Conservation (phyloP, 2,113 vertebrate genomes). For the Scolopax mira region DNA sequence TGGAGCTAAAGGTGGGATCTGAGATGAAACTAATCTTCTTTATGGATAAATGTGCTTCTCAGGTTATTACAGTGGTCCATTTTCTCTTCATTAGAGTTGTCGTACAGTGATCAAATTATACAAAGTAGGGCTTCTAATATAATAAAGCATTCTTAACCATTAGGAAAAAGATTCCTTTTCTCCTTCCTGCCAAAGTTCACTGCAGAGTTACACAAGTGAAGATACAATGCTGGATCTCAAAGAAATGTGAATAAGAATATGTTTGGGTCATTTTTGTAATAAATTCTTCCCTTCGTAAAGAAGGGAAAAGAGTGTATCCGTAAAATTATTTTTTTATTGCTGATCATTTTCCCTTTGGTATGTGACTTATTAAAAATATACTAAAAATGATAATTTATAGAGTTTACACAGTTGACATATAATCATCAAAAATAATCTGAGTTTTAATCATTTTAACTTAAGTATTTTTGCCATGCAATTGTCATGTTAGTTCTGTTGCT, state of each 20-base stretch:
- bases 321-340: not conserved
- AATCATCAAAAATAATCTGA: not conserved
- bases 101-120: not conserved
- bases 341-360: not conserved
- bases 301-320: not conserved
- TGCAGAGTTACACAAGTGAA: not conserved
- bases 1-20: not conserved
- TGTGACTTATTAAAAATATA: not conserved
- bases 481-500: not conserved
- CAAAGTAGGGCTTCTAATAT: not conserved
- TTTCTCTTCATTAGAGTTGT: conserved; percentile 5
- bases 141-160: not conserved
- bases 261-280: not conserved
- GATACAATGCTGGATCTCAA: not conserved
- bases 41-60: not conserved
- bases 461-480: not conserved
- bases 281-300: no score
- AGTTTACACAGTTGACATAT: not conserved
- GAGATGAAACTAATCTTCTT: not conserved
- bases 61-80: not conserved
- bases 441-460: not conserved
- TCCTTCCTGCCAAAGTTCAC: not conserved
- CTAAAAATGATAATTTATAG: rapidly evolving
- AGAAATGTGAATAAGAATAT: not conserved
- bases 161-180: not conserved